Evolutionary conservation across 2,113 vertebrate genomes (phyloP).

Genomic region (Prionailurus bengalensis): DNA sequence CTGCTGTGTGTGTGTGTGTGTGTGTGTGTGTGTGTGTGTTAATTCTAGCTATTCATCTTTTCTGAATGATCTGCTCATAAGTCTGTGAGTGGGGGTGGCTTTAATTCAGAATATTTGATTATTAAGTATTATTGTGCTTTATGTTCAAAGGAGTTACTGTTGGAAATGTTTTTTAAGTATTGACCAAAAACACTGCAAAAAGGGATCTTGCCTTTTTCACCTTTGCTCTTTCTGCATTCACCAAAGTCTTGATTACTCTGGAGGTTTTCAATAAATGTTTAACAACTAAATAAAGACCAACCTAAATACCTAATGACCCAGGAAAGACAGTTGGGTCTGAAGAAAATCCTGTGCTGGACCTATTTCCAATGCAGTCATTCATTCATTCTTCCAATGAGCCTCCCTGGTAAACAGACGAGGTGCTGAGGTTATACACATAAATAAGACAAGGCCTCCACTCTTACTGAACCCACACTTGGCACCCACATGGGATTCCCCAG

Average conservation of each 20-base stretch:
- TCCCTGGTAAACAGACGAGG: not conserved
- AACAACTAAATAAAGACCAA: conserved; percentile 7
- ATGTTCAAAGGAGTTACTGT: not conserved
- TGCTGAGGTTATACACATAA: not conserved
- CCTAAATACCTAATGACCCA: not conserved
- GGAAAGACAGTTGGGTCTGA: not conserved
- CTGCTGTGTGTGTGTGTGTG: not conserved
- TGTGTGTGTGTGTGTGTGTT: not conserved
- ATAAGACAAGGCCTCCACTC: not conserved
- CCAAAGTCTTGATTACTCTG: not conserved
- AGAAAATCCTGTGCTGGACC: not conserved
- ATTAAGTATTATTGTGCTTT: not conserved
- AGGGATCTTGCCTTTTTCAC: not conserved
- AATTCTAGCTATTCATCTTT: not conserved
- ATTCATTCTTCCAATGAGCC: not conserved
- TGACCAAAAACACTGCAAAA: not conserved
- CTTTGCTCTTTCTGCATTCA: not conserved
- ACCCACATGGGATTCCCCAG: not conserved
- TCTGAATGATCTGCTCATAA: not conserved
- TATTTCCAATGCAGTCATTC: not conserved
- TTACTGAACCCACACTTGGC: not conserved
- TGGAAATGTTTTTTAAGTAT: not conserved
- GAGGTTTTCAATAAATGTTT: not conserved
- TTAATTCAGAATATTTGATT: not conserved
- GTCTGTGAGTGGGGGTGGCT: not conserved